These are phyloP conservation scores for Carcharodon carcharias DNA, from an alignment of 2,797 vertebrate genomes.

Conservation along the genomic window DNA sequence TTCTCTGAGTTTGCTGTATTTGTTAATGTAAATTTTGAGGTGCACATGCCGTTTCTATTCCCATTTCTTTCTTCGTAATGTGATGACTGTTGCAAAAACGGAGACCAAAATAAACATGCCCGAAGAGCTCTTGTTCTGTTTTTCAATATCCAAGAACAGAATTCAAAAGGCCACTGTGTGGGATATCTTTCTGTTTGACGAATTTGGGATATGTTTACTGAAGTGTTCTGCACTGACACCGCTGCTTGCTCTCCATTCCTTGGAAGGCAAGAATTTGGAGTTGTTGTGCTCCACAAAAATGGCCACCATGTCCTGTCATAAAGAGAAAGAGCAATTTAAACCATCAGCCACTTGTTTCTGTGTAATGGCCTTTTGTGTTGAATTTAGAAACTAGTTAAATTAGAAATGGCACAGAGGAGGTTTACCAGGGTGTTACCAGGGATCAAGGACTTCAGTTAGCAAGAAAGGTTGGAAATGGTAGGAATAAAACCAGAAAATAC, in stretches of 20 bases:
- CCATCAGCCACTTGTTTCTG: background rate
- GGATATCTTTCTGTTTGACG: background rate
- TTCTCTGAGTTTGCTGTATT: conserved; percentile 5
- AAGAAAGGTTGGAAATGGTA: too few relatives aligned
- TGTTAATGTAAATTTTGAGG: background rate
- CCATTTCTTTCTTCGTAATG: conserved; percentile 17
- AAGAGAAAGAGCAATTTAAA: background rate
- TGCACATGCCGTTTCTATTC: background rate
- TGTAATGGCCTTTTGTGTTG: background rate
- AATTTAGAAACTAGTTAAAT: background rate
- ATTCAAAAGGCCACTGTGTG: background rate
- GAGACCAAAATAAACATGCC: conserved; percentile 34
- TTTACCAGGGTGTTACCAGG: too few relatives aligned
- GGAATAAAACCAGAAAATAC: too few relatives aligned
- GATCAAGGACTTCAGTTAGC: too few relatives aligned
- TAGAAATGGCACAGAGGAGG: too few relatives aligned
- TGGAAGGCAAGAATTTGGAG: conserved; percentile 10
- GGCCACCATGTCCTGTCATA: background rate
- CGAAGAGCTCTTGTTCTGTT: conserved; percentile 12
- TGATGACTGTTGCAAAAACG: background rate
- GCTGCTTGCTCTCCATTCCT: background rate
- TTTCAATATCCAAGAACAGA: conserved; percentile 9
- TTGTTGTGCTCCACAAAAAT: background rate
- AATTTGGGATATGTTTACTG: background rate
- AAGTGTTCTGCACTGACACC: background rate